These are phyloP conservation scores for Tribolium madens DNA, from an alignment of 1,140 invertebrate species.

Conservation along the genomic window DNA sequence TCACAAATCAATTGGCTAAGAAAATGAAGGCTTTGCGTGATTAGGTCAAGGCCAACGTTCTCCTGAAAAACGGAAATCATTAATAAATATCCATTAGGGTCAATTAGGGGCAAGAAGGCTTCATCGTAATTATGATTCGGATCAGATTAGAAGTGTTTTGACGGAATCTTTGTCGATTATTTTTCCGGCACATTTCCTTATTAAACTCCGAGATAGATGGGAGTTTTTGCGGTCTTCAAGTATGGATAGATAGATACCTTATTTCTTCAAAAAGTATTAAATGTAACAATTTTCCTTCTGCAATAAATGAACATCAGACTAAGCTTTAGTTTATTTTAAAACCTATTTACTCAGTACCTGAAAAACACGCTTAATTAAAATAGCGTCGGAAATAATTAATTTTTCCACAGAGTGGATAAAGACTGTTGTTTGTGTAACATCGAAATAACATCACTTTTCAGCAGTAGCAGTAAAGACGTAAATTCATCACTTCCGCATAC, in stretches of 20 bases:
- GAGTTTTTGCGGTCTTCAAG: too few relatives aligned
- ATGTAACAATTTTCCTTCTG: too few relatives aligned
- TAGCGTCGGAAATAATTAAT: neutral
- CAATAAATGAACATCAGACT: neutral
- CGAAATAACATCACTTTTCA: conserved; percentile 5
- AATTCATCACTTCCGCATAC: conserved; percentile 26
- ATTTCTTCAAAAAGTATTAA: too few relatives aligned
- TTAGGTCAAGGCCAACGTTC: conserved; percentile 38
- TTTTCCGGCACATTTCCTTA: conserved; percentile 37
- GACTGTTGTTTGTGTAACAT: neutral
- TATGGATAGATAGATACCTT: too few relatives aligned
- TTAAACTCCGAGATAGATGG: neutral
- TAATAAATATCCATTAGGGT: conserved; percentile 47
- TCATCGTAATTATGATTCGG: conserved; percentile 37
- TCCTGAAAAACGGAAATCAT: conserved; percentile 46
- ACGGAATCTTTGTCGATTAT: conserved; percentile 17
- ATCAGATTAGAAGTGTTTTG: conserved; percentile 34
- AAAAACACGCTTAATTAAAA: too few relatives aligned
- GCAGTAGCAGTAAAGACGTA: neutral
- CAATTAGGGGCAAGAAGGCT: conserved; percentile 42
- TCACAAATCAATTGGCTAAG: conserved; percentile 38
- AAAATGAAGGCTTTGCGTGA: conserved; percentile 42
- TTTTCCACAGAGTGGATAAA: neutral
- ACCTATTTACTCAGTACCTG: neutral
- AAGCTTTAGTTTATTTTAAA: neutral